These are phyloP conservation scores for Sphenopsis melanotis DNA, from an alignment of 2,797 vertebrate species.

Conservation along the genomic window DNA sequence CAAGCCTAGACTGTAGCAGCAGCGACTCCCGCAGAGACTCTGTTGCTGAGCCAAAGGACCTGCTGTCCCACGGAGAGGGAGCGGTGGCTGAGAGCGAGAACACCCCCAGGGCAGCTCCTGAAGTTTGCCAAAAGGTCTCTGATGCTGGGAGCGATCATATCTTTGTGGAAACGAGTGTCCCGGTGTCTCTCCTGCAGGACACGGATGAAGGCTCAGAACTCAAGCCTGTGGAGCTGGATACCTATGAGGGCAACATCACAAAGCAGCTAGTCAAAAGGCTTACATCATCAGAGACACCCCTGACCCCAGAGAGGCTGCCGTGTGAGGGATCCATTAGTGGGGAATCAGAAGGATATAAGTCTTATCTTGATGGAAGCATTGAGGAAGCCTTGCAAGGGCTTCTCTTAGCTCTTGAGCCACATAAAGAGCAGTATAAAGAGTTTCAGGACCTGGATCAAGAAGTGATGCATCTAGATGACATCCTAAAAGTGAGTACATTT, in stretches of 20 bases:
- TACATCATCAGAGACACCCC: slow-evolving; percentile 82
- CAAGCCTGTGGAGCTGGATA: slow-evolving; percentile 94
- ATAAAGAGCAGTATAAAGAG: slow-evolving; percentile 90
- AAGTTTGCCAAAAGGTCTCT: slow-evolving; percentile 60
- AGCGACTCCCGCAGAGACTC: slow-evolving; percentile 48
- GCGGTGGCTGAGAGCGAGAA: not conserved
- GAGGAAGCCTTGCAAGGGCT: slow-evolving; percentile 93
- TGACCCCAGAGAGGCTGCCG: slow-evolving; percentile 54
- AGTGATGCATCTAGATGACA: slow-evolving; percentile 91
- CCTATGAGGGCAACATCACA: slow-evolving; percentile 91
- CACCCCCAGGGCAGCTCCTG: slow-evolving; percentile 48
- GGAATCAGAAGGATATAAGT: slow-evolving; percentile 84
- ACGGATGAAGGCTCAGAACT: slow-evolving; percentile 82
- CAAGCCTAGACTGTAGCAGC: slow-evolving; percentile 48
- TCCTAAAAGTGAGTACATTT: slow-evolving; percentile 87
- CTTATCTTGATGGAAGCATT: slow-evolving; percentile 88
- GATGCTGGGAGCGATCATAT: slow-evolving; percentile 69
- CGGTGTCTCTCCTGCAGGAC: slow-evolving; percentile 76
- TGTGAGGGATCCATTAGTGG: slow-evolving; percentile 76
- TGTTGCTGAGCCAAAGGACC: slow-evolving; percentile 20
- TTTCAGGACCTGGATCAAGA: slow-evolving; percentile 95
- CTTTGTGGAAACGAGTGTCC: slow-evolving; percentile 78
- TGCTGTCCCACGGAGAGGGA: not conserved
- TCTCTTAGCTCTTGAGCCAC: slow-evolving; percentile 87
- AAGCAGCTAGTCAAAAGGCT: slow-evolving; percentile 94